A percentile compares a stretch with the other conserved stretches of the same genome.
These are phyloP conservation scores for Caradrina clavipalpis DNA, from an alignment of 2,888 invertebrate species.

Conservation along the genomic window DNA sequence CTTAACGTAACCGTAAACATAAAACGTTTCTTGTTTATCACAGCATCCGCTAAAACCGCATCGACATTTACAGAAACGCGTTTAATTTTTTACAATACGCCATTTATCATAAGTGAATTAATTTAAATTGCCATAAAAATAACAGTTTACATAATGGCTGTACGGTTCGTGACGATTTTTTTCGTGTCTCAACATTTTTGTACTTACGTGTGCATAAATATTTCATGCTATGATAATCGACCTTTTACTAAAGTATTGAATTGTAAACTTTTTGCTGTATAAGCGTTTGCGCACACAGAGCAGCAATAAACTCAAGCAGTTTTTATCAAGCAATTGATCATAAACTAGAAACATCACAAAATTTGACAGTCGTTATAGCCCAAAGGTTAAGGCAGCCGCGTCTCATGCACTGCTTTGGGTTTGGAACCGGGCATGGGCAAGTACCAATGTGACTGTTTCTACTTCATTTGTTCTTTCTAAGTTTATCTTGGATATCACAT, in stretches of 20 bases:
- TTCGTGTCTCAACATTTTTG: constrained; percentile 70
- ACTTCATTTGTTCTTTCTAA: too few relatives aligned
- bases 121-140: constrained; percentile 88
- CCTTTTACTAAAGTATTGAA: constrained; percentile 71
- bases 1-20: constrained; percentile 56
- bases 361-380: too few relatives aligned
- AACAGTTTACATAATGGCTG: constrained; percentile 83
- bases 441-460: too few relatives aligned
- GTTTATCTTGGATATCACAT: too few relatives aligned
- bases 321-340: too few relatives aligned
- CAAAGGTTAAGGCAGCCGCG: too few relatives aligned
- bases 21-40: constrained; percentile 76
- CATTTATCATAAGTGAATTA: constrained; percentile 89
- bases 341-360: too few relatives aligned
- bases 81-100: constrained; percentile 78
- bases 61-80: constrained; percentile 83
- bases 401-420: too few relatives aligned
- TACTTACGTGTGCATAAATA: constrained; percentile 70
- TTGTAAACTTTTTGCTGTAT: constrained; percentile 55
- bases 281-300: background rate
- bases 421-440: too few relatives aligned
- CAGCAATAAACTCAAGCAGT: too few relatives aligned
- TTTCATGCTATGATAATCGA: constrained; percentile 70
- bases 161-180: constrained; percentile 74
- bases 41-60: constrained; percentile 80